Evolutionary conservation across 2,113 vertebrate genomes (phyloP).

Genomic region (Campylomormyrus tamandua): DNA sequence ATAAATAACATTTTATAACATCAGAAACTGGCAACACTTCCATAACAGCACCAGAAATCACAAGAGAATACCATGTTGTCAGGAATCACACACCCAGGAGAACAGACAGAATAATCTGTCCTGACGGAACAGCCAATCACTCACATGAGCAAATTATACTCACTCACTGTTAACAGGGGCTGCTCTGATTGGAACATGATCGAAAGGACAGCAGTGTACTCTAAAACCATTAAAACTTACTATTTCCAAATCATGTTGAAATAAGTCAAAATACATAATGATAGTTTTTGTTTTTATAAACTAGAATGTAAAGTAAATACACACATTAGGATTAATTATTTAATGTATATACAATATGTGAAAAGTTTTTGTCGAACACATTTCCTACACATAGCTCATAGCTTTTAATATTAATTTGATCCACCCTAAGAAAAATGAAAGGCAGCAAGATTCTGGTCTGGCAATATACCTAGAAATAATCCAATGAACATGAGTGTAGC

Average conservation of each 20-base stretch:
- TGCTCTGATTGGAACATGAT: background rate
- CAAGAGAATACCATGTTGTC: background rate
- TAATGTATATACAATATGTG: background rate
- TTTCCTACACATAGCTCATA: background rate
- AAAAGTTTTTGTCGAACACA: background rate
- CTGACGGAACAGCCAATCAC: slow-evolving; percentile 5
- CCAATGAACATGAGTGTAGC: background rate
- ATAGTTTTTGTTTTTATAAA: background rate
- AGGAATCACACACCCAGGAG: background rate
- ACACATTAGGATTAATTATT: background rate
- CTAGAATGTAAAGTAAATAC: background rate
- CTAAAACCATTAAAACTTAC: background rate
- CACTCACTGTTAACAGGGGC: background rate
- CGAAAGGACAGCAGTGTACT: background rate
- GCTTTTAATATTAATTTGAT: background rate
- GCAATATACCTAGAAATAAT: background rate
- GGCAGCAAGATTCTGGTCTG: background rate
- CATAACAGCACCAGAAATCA: background rate
- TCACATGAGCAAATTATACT: background rate
- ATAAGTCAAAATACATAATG: background rate
- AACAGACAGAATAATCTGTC: background rate
- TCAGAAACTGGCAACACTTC: background rate
- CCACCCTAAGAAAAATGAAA: background rate
- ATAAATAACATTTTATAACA: slow-evolving; percentile 19
- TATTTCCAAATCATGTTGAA: background rate